These are phyloP conservation scores for Apogon hyalosoma DNA, from an alignment of 2,797 vertebrate species.

Conservation along the genomic window DNA sequence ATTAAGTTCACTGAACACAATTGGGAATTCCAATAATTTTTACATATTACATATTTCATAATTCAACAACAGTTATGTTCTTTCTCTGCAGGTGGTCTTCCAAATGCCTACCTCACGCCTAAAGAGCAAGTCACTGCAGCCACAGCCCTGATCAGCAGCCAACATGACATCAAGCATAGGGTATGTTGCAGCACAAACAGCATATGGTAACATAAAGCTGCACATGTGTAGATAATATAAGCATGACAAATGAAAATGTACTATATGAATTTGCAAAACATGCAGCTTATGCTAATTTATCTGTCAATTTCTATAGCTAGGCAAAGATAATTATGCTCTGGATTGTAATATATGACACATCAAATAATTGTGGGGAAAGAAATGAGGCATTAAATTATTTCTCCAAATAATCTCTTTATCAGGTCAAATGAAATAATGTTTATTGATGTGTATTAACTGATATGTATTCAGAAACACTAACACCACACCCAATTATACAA, in stretches of 20 bases:
- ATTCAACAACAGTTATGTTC: slow-evolving; percentile 1
- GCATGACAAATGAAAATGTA: too few relatives aligned
- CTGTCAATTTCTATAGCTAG: too few relatives aligned
- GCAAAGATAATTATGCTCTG: too few relatives aligned
- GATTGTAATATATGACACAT: too few relatives aligned
- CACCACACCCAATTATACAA: slow-evolving; percentile 34
- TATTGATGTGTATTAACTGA: slow-evolving; percentile 40
- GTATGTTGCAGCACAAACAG: slow-evolving; percentile 75
- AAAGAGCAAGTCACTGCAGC: slow-evolving; percentile 92
- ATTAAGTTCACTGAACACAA: not conserved
- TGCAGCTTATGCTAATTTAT: too few relatives aligned
- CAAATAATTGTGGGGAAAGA: too few relatives aligned
- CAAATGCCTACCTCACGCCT: slow-evolving; percentile 98
- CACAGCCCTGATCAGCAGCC: slow-evolving; percentile 93
- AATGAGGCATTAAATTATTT: not conserved
- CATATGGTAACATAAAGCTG: too few relatives aligned
- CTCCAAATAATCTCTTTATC: not conserved
- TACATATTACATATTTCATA: not conserved
- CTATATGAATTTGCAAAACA: too few relatives aligned
- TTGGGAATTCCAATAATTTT: not conserved
- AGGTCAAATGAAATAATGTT: slow-evolving; percentile 11
- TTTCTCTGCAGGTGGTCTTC: slow-evolving; percentile 84
- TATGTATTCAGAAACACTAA: slow-evolving; percentile 5
- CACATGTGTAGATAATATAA: too few relatives aligned
- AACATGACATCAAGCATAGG: slow-evolving; percentile 98